A percentile compares a stretch with the other conserved stretches of the same genome.
These are phyloP conservation scores for Papilio polytes DNA, from an alignment of 1,140 invertebrate genomes.

Conservation along the genomic window DNA sequence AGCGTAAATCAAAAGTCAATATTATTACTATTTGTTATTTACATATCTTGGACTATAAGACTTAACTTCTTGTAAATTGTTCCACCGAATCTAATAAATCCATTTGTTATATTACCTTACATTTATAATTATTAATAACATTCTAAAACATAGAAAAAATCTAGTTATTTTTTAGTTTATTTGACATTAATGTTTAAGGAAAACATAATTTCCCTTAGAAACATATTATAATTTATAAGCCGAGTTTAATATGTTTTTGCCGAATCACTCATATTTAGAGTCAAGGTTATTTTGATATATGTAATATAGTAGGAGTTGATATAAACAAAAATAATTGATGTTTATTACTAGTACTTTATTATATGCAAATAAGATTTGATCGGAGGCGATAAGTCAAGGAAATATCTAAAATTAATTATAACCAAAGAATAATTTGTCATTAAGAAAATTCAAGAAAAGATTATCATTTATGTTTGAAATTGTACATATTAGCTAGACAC, in stretches of 20 bases:
- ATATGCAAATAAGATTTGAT: not conserved
- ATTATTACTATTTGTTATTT: constrained; percentile 32
- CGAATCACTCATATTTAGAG: not conserved
- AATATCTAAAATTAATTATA: not conserved
- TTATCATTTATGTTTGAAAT: not conserved
- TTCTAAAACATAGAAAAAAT: too few species aligned
- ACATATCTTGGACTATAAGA: not conserved
- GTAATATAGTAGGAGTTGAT: not conserved
- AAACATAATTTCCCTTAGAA: not conserved
- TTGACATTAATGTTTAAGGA: not conserved
- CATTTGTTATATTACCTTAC: not conserved
- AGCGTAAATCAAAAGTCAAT: constrained; percentile 24
- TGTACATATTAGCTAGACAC: not conserved
- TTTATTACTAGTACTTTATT: not conserved
- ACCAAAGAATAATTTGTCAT: not conserved
- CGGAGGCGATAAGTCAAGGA: not conserved
- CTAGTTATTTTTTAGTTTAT: not conserved
- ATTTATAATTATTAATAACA: not conserved
- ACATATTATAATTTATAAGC: too few species aligned
- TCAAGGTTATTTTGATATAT: constrained; percentile 19
- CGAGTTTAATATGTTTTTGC: not conserved
- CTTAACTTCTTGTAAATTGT: not conserved
- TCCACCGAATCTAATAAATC: not conserved
- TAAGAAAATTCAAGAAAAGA: too few species aligned
- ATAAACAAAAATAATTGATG: constrained; percentile 6